Evolutionary conservation across 2,797 vertebrate genomes (phyloP).

Genomic region (Paguma larvata): DNA sequence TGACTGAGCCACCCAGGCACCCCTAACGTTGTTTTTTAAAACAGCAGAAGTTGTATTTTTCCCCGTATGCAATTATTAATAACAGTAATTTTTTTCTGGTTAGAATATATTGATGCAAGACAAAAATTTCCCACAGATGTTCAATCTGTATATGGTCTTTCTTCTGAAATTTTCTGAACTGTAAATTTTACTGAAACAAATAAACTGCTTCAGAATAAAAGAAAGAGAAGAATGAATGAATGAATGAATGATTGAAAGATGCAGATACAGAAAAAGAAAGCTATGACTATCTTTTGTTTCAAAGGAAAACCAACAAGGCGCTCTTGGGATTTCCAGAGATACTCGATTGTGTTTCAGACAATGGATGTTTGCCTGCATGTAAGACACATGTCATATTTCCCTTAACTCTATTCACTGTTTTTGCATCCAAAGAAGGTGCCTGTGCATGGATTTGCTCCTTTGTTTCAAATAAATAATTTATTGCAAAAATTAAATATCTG

Average conservation of each 20-base stretch:
- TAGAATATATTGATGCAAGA: neutral
- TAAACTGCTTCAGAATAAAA: neutral
- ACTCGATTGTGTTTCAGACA: neutral
- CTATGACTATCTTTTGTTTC: neutral
- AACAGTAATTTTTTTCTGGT: neutral
- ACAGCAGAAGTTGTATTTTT: slow-evolving; percentile 26
- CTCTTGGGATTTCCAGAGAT: neutral
- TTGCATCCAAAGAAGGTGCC: neutral
- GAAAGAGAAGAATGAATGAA: neutral
- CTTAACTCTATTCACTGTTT: neutral
- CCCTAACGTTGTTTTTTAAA: neutral
- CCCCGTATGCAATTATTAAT: neutral
- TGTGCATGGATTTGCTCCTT: neutral
- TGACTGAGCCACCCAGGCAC: too few relatives aligned
- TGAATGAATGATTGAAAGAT: neutral
- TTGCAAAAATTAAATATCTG: slow-evolving; percentile 51
- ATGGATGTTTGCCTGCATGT: neutral
- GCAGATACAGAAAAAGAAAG: neutral
- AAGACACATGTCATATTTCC: neutral
- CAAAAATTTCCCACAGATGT: neutral
- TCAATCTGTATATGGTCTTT: neutral
- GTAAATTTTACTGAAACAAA: neutral
- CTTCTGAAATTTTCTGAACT: neutral
- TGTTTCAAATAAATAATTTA: slow-evolving; percentile 30
- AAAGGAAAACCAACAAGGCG: neutral